Conservation (phyloP, 2,888 invertebrate species). For the Aradus depressus region DNA sequence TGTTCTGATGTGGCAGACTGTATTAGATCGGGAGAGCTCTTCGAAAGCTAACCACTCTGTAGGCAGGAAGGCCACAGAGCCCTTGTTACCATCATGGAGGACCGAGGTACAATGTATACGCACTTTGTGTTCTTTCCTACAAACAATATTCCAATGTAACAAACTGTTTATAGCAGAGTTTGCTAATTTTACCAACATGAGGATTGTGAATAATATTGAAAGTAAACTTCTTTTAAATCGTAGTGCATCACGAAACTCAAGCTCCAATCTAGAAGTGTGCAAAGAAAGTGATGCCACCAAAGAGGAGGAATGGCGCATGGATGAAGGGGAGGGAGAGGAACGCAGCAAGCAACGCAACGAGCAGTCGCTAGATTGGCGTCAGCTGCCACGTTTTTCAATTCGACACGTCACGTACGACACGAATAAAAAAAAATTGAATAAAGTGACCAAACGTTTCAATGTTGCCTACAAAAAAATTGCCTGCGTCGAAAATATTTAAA, state of each 20-base stretch:
- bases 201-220: neutral
- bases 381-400: too few species aligned
- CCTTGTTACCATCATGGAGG: slow-evolving; percentile 40
- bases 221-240: neutral
- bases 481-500: too few species aligned
- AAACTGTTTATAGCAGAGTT: neutral
- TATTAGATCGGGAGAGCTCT: slow-evolving; percentile 63
- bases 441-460: too few species aligned
- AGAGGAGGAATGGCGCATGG: too few species aligned
- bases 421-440: too few species aligned
- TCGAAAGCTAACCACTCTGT: slow-evolving; percentile 81
- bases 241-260: neutral
- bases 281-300: too few species aligned
- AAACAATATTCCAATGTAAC: slow-evolving; percentile 26
- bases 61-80: slow-evolving; percentile 43
- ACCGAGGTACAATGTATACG: slow-evolving; percentile 51
- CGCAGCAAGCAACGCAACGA: too few species aligned
- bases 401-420: too few species aligned
- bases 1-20: slow-evolving; percentile 60
- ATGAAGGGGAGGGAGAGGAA: too few species aligned
- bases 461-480: too few species aligned
- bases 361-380: too few species aligned
- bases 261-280: too few species aligned
- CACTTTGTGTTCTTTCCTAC: slow-evolving; percentile 49
- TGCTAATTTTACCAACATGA: neutral